Evolutionary conservation across 2,113 vertebrate genomes (phyloP).

Genomic region (Atlantisia rogersi): DNA sequence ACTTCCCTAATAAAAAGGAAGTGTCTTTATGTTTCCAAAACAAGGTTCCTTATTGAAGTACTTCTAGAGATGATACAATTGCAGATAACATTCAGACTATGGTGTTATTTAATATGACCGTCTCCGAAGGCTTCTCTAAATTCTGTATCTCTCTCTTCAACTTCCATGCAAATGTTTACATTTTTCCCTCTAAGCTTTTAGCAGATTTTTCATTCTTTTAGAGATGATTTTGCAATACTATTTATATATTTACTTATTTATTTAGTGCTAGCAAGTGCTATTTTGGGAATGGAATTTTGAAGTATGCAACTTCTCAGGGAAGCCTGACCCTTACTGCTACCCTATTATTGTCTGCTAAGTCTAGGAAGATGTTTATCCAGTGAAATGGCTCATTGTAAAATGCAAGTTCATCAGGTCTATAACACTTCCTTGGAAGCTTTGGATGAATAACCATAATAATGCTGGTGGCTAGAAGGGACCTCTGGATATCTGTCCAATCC

Average conservation of each 20-base stretch:
- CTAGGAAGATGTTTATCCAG: background rate
- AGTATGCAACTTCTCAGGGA: background rate
- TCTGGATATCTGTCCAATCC: background rate
- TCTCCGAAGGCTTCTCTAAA: background rate
- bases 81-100: background rate
- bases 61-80: background rate
- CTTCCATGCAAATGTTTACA: background rate
- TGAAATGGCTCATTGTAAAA: background rate
- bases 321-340: background rate
- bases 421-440: background rate
- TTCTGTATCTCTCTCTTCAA: background rate
- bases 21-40: background rate
- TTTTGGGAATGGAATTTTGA: background rate
- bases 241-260: too few relatives aligned
- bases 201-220: accelerated
- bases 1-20: background rate
- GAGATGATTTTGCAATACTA: accelerated
- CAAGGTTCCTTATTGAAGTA: background rate
- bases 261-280: background rate
- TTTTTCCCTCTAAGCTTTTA: background rate
- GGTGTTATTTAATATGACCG: background rate
- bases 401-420: background rate
- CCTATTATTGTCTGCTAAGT: background rate
- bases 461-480: background rate
- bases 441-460: background rate